Conservation (phyloP, 2,797 vertebrate species). For the Enteromius paludinosus region DNA sequence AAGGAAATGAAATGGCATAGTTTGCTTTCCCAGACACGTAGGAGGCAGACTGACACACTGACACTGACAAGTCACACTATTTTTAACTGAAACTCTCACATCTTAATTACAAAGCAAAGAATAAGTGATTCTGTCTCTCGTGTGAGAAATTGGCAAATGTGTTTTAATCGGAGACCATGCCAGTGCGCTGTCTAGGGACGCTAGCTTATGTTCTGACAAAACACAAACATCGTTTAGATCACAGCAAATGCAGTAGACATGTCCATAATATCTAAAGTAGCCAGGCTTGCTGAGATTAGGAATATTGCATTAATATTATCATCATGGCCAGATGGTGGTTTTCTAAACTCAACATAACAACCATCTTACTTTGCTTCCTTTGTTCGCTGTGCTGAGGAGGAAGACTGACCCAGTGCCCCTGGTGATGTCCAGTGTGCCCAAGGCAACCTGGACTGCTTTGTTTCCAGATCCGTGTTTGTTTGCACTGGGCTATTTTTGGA, state of each 20-base stretch:
- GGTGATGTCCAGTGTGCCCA: slow-evolving; percentile 21
- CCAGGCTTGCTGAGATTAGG: slow-evolving; percentile 30
- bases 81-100: slow-evolving; percentile 48
- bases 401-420: not conserved
- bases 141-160: slow-evolving; percentile 24
- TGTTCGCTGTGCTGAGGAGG: not conserved
- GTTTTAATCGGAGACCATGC: slow-evolving; percentile 27
- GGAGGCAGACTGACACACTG: slow-evolving; percentile 50
- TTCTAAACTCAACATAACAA: not conserved
- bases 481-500: not conserved
- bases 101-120: slow-evolving; percentile 54
- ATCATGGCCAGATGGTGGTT: not conserved
- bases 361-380: not conserved
- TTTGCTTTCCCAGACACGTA: slow-evolving; percentile 45
- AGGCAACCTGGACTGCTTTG: not conserved
- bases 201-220: slow-evolving; percentile 36
- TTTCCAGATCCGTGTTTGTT: slow-evolving; percentile 4
- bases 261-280: slow-evolving; percentile 31
- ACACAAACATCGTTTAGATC: slow-evolving; percentile 36
- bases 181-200: slow-evolving; percentile 43
- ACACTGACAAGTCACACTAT: slow-evolving; percentile 49
- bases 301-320: not conserved
- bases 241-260: slow-evolving; percentile 42
- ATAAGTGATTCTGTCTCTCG: slow-evolving; percentile 38
- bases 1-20: slow-evolving; percentile 38